Conservation (phyloP, 2,888 invertebrate species). For the Pomacea canaliculata region DNA sequence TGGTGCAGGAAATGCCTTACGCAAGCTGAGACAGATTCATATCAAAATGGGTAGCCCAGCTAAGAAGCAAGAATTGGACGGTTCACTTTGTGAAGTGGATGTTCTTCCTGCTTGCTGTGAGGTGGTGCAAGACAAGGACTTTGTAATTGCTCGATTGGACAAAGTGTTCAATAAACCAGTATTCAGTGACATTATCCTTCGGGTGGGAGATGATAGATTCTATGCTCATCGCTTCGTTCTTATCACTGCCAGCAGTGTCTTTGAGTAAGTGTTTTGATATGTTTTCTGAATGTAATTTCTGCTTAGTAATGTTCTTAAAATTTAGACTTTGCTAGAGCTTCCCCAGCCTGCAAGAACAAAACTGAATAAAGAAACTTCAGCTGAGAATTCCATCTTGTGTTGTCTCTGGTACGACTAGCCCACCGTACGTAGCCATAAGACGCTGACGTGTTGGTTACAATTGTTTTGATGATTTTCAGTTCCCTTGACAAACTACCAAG, state of each 20-base stretch:
- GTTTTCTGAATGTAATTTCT: background rate
- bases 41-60: conserved; percentile 1
- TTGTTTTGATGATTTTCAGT: no score
- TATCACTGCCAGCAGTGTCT: conserved; percentile 59
- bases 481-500: background rate
- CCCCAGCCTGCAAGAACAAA: no score
- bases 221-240: conserved; percentile 58
- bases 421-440: no score
- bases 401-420: no score
- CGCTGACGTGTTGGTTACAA: no score
- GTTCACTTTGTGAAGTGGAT: background rate
- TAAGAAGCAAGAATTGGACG: conserved; percentile 1
- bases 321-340: background rate
- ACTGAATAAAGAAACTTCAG: no score
- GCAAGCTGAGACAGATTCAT: conserved; percentile 1
- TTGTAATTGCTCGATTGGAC: conserved; percentile 49
- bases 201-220: conserved; percentile 51
- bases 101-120: conserved; percentile 12
- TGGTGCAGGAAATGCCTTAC: conserved; percentile 19
- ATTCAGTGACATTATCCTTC: conserved; percentile 55
- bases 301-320: background rate
- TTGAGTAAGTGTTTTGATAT: conserved; percentile 50
- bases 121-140: conserved; percentile 41
- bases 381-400: no score
- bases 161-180: conserved; percentile 46